Percentiles rank a stretch among this genome's conserved stretches.
phyloP scores from a whole-genome alignment of 2,113 vertebrate species.

The Ciconia maguari region DNA sequence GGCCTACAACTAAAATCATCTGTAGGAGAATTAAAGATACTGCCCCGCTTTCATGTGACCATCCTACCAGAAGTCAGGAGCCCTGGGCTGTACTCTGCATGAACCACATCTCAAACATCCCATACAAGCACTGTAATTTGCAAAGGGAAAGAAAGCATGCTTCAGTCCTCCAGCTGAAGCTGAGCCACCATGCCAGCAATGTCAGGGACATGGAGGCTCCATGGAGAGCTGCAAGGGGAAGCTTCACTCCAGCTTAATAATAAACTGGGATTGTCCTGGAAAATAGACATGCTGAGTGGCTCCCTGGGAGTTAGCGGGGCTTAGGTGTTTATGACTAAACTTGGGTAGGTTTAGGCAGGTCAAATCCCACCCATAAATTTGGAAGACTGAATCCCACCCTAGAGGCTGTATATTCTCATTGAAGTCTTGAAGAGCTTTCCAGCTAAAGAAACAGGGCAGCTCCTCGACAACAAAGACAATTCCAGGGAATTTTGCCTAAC shows the following conservation, averaged over 20 bases:
- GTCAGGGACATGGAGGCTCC: not conserved
- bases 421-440: not conserved
- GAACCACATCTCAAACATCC: not conserved
- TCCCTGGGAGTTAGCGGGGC: not conserved
- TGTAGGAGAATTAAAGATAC: not conserved
- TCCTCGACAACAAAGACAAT: not conserved
- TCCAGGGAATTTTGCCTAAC: not conserved
- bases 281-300: not conserved
- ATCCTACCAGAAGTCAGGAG: not conserved
- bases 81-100: not conserved
- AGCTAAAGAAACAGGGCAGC: not conserved
- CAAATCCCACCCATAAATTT: not conserved
- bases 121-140: not conserved
- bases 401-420: not conserved
- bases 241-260: not conserved
- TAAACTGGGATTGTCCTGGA: not conserved
- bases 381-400: not conserved
- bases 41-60: not conserved
- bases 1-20: not conserved
- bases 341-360: not conserved
- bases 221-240: not conserved
- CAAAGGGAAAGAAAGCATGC: not conserved
- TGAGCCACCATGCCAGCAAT: fast-evolving
- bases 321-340: not conserved
- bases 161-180: not conserved